A percentile compares a stretch with the other conserved stretches of the same genome.
Conservation (phyloP, 2,888 invertebrate genomes). For the Epiblema foenella region DNA sequence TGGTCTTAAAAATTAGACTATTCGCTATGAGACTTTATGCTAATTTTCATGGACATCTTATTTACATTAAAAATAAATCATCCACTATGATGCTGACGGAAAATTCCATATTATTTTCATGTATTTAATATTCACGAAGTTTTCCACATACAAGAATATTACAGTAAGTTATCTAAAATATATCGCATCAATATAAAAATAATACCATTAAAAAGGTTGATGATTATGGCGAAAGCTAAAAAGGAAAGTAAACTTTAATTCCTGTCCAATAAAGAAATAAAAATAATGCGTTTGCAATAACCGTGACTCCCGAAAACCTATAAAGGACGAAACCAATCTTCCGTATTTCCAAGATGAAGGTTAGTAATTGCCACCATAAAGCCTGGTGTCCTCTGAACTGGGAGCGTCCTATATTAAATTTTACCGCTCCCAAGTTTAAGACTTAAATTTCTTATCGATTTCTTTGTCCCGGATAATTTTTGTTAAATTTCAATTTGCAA, state of each 20-base stretch:
- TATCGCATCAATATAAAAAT: background rate
- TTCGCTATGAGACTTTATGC: too few relatives aligned
- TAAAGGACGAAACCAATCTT: slow-evolving; percentile 78
- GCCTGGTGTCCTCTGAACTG: slow-evolving; percentile 74
- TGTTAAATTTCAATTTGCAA: slow-evolving; percentile 66
- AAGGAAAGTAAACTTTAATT: slow-evolving; percentile 46
- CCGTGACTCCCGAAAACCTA: slow-evolving; percentile 67
- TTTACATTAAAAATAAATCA: too few relatives aligned
- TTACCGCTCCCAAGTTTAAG: slow-evolving; percentile 75
- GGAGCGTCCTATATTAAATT: slow-evolving; percentile 74
- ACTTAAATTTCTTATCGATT: slow-evolving; percentile 70
- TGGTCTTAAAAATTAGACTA: too few relatives aligned
- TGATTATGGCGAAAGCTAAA: slow-evolving; percentile 5
- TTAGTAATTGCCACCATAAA: slow-evolving; percentile 80
- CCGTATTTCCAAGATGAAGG: slow-evolving; percentile 76
- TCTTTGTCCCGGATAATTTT: slow-evolving; percentile 63
- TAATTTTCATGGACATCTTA: too few relatives aligned
- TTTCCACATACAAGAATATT: too few relatives aligned
- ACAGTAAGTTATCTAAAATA: too few relatives aligned
- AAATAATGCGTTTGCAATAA: slow-evolving; percentile 66
- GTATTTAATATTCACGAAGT: too few relatives aligned
- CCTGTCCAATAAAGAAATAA: slow-evolving; percentile 55
- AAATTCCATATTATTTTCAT: too few relatives aligned
- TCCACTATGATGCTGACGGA: too few relatives aligned
- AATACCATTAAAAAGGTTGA: background rate